Percentiles rank a stretch among this genome's conserved stretches.
These are phyloP conservation scores for Zosterops japonicus DNA, from an alignment of 2,113 vertebrate species.

Conservation along the genomic window DNA sequence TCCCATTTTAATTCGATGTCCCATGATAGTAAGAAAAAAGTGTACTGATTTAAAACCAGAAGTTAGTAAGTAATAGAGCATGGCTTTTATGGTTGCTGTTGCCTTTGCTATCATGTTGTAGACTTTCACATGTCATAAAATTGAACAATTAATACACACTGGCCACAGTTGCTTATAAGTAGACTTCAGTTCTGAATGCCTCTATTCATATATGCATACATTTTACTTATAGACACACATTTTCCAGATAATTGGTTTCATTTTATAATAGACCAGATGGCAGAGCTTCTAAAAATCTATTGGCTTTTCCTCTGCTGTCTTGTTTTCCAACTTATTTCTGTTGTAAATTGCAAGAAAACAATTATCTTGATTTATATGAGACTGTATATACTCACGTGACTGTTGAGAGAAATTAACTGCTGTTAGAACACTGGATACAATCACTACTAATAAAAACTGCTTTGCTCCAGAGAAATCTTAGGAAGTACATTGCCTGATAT, in stretches of 20 bases:
- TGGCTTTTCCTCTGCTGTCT: not conserved
- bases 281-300: not conserved
- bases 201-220: not conserved
- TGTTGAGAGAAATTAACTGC: not conserved
- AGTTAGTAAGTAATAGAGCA: not conserved
- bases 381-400: not conserved
- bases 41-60: not conserved
- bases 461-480: not conserved
- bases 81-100: not conserved
- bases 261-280: not conserved
- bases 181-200: not conserved
- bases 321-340: slow-evolving; percentile 13
- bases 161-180: not conserved
- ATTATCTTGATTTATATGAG: slow-evolving; percentile 4
- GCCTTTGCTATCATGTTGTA: not conserved
- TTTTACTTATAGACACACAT: not conserved
- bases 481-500: not conserved
- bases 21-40: not conserved
- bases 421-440: not conserved
- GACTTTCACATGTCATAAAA: not conserved
- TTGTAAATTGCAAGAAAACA: not conserved
- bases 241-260: slow-evolving; percentile 1
- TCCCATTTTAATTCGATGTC: not conserved
- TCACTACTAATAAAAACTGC: not conserved
- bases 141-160: not conserved